phyloP scores from a whole-genome alignment of 2,113 vertebrate species.

The Brachypodius melanocephalos region DNA sequence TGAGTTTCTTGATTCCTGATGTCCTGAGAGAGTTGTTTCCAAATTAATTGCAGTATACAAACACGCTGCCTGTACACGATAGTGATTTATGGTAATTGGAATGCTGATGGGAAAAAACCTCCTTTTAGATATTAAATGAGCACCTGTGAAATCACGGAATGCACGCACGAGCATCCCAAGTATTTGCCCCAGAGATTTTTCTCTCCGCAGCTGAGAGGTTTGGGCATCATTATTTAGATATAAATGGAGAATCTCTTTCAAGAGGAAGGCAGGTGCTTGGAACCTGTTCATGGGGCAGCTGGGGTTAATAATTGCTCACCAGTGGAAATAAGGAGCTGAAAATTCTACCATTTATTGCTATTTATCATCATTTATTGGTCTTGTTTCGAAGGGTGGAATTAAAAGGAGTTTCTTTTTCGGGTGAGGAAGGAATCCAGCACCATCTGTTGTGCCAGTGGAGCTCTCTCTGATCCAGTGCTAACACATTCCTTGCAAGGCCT shows the following conservation, averaged over 20 bases:
- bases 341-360: background rate
- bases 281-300: background rate
- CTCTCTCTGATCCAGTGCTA: background rate
- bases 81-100: constrained; percentile 50
- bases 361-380: background rate
- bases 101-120: background rate
- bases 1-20: background rate
- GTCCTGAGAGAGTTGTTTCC: constrained; percentile 22
- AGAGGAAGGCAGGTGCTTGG: background rate
- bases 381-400: background rate
- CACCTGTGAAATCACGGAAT: constrained; percentile 1
- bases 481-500: background rate
- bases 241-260: background rate
- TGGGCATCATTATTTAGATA: background rate
- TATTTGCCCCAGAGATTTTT: background rate
- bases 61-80: background rate
- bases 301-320: background rate
- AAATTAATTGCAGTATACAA: constrained; percentile 4
- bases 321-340: background rate
- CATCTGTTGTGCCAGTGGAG: background rate
- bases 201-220: background rate
- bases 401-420: background rate
- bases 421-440: background rate
- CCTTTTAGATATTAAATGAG: background rate
- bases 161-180: background rate